phyloP scores from a whole-genome alignment of 2,888 invertebrate genomes.

The Ganaspis brasiliensis region DNA sequence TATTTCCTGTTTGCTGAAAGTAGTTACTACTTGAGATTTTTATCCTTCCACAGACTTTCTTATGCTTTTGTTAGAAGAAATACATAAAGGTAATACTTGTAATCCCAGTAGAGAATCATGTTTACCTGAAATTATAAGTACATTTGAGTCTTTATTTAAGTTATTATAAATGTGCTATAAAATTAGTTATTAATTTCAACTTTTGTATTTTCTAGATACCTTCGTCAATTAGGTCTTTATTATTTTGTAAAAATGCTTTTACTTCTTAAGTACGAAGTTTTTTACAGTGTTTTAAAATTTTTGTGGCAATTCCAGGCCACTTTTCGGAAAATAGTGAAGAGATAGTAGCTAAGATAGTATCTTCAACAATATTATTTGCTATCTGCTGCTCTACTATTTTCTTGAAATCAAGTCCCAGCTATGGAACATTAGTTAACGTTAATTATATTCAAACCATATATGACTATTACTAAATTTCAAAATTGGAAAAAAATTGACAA shows the following conservation, averaged over 20 bases:
- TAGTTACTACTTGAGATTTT: no score
- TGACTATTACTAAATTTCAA: background rate
- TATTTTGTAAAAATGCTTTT: background rate
- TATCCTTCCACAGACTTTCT: no score
- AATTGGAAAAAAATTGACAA: background rate
- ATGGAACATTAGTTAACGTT: background rate
- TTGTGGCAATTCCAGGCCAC: background rate
- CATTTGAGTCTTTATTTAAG: no score
- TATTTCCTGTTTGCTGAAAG: no score
- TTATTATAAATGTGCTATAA: no score
- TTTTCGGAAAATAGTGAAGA: background rate
- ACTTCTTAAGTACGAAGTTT: background rate
- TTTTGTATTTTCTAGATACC: background rate
- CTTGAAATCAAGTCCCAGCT: background rate
- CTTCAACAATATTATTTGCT: background rate
- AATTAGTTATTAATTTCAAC: no score
- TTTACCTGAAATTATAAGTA: no score
- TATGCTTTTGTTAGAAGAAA: no score
- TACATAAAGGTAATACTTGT: no score
- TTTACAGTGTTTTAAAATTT: background rate
- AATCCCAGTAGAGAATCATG: no score
- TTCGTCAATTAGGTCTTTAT: background rate
- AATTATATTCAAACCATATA: background rate
- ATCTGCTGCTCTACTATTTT: background rate
- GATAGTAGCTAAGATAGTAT: background rate